Conservation (phyloP, 2,113 vertebrate genomes). For the Siniperca knerii region DNA sequence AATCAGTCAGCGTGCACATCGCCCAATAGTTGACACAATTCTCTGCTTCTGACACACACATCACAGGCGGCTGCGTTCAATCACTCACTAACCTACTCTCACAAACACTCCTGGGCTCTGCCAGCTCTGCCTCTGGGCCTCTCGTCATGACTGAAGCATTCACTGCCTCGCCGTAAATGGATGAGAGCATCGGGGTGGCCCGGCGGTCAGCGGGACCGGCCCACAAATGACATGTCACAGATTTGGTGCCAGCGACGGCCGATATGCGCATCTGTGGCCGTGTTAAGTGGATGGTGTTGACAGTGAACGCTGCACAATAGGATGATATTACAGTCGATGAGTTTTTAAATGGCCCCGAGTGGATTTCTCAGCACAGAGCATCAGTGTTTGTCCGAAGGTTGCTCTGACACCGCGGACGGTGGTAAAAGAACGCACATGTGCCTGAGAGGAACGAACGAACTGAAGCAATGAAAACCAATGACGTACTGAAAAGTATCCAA, state of each 20-base stretch:
- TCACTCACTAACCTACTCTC: conserved; percentile 61
- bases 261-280: conserved; percentile 53
- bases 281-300: conserved; percentile 72
- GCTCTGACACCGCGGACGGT: not conserved
- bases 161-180: conserved; percentile 55
- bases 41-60: conserved; percentile 52
- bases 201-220: conserved; percentile 41
- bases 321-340: conserved; percentile 73
- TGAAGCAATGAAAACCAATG: not conserved
- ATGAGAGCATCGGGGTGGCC: conserved; percentile 64
- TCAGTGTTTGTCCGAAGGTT: conserved; percentile 40
- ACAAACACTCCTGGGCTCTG: conserved; percentile 43
- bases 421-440: conserved; percentile 6
- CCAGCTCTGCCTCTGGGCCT: conserved; percentile 45
- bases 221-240: conserved; percentile 59
- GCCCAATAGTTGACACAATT: conserved; percentile 55
- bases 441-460: not conserved
- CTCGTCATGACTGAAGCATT: conserved; percentile 63
- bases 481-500: not conserved
- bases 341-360: conserved; percentile 74
- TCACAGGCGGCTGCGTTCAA: conserved; percentile 62
- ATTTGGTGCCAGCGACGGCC: conserved; percentile 51
- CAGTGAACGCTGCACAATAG: conserved; percentile 63
- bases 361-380: conserved; percentile 52
- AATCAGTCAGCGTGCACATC: conserved; percentile 40